A percentile compares a stretch with the other conserved stretches of the same genome.
These are phyloP conservation scores for Tanypteryx hageni DNA, from an alignment of 2,888 invertebrate genomes.

Conservation along the genomic window DNA sequence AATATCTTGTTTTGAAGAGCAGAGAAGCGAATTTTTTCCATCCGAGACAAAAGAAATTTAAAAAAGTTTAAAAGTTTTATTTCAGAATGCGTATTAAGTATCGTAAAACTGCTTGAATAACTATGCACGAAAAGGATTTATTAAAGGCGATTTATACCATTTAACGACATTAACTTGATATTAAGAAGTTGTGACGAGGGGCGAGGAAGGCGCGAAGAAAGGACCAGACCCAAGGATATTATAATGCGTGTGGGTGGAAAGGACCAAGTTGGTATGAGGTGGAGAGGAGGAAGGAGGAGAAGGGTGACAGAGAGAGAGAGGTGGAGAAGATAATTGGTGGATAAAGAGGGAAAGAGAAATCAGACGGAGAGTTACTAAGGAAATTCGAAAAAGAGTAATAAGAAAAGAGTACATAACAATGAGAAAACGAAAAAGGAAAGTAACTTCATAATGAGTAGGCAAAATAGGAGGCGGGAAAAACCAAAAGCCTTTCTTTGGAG, in stretches of 20 bases:
- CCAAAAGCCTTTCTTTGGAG: not conserved
- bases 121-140: conserved; percentile 23
- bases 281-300: not conserved
- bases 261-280: not conserved
- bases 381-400: too few species aligned
- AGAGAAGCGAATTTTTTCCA: too few species aligned
- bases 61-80: too few species aligned
- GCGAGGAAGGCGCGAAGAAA: conserved; percentile 38
- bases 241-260: conserved; percentile 36
- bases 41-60: too few species aligned
- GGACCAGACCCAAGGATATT: conserved; percentile 27
- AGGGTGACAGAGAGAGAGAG: too few species aligned
- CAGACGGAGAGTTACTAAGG: too few species aligned
- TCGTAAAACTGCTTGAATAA: conserved; percentile 5
- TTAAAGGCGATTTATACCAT: conserved; percentile 48
- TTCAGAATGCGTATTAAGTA: not conserved
- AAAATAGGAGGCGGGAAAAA: not conserved
- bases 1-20: too few species aligned
- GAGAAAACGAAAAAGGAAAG: not conserved
- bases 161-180: conserved; percentile 47
- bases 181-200: conserved; percentile 44
- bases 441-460: not conserved
- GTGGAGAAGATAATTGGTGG: not conserved
- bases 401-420: too few species aligned
- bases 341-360: not conserved